phyloP scores from a whole-genome alignment of 2,888 invertebrate species.

The Meta bourneti region DNA sequence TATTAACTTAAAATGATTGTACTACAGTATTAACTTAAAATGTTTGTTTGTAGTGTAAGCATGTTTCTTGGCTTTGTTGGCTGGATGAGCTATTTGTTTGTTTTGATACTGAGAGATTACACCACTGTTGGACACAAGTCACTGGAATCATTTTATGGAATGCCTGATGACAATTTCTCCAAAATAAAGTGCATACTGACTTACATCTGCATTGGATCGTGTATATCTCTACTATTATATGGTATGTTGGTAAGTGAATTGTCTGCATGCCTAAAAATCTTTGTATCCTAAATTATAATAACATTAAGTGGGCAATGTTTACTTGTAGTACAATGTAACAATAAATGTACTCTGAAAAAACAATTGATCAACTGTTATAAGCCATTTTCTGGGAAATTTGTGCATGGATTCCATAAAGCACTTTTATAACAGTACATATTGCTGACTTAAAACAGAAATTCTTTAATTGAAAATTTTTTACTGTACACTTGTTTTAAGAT shows the following conservation, averaged over 20 bases:
- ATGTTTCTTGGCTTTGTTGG: slow-evolving; percentile 87
- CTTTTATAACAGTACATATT: too few relatives aligned
- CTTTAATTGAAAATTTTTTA: too few relatives aligned
- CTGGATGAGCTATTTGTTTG: slow-evolving; percentile 86
- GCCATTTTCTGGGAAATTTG: too few relatives aligned
- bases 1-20: too few relatives aligned
- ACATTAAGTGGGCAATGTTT: not conserved
- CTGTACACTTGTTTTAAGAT: too few relatives aligned
- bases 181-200: slow-evolving; percentile 54
- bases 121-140: slow-evolving; percentile 71
- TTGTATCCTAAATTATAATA: too few relatives aligned
- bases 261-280: not conserved
- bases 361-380: too few relatives aligned
- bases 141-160: slow-evolving; percentile 57
- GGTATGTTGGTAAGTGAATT: slow-evolving; percentile 57
- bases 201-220: slow-evolving; percentile 40
- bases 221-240: slow-evolving; percentile 66
- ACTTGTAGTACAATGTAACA: too few relatives aligned
- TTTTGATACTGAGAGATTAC: slow-evolving; percentile 80
- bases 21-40: too few relatives aligned
- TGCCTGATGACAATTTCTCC: slow-evolving; percentile 40
- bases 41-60: slow-evolving; percentile 79
- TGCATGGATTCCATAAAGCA: too few relatives aligned
- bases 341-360: too few relatives aligned
- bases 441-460: too few relatives aligned